Base-by-base conservation (phyloP, 2,797 vertebrate genomes). In the Enteromius unitaeniatus region DNA sequence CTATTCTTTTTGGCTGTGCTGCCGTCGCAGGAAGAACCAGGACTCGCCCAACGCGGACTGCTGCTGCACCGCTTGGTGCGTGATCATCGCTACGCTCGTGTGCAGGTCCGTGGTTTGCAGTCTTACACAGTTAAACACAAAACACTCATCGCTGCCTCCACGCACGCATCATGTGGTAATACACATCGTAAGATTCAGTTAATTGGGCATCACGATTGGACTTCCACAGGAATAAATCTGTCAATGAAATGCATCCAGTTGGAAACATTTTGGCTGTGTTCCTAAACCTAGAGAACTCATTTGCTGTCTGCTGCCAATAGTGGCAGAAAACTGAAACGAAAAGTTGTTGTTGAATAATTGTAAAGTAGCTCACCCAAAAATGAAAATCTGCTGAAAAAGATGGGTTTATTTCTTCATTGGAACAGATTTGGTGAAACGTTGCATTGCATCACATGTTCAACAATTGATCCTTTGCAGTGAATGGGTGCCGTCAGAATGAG, bases 1-100 rank as follows among this genome's bases (percentile, higher is more conserved):
- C 93, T 99, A 99, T 89, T 99, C 97, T 1, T 97, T 98, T 88
- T 99, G 97, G 94, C 94, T 99, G 53, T 99, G 98, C 90, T 99
- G 98, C 90, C 96, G 97, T 79, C 95, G 95, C 74, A 96, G 92
- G 70, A 98, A 98, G 92, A 96, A 80, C 0, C 96, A 95, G 3
- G 96, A 95, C 67, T 92, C 94, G 6, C 95, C 97, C 7, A 96
- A 95, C 0, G 97, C 97, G 3, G 98, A 97, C 93, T 99, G 98
- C 94, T 99, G 98, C 95, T 99, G 98, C 90, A 99, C 98, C 0
- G 98, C 98, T 3, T 99, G 98, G 98, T 99, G 98, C 0, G 98
- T 99, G 91, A 97, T 99, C 95, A 97, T 99, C 0, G 98, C 98
- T 37, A 99, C 97, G 2, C 95, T 99, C 0, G 96, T 99, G 51